Base-by-base conservation (phyloP, 2,113 vertebrate species). In the Zonotrichia leucophrys region DNA sequence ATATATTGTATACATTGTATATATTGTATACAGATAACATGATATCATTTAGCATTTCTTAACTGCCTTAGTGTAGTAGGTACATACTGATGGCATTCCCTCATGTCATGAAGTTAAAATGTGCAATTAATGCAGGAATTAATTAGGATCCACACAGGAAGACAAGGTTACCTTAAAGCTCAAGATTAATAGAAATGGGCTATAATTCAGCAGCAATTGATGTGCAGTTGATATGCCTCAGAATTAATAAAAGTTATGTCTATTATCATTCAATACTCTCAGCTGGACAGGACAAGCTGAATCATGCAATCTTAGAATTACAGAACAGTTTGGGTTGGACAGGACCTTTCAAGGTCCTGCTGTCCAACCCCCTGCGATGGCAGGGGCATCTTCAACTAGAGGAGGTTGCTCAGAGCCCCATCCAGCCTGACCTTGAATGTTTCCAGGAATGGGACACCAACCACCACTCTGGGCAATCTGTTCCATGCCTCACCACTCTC, bases 321-420 rank as follows among this genome's bases (percentile, higher is more conserved):
- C 22, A 62, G 41, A 53, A 69, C 17, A 69, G 21, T 39, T 62
- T 62, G 15, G 5, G 7, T 55, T 55, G 27, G 60, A 55, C 44
- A 3, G 10, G 8, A 44, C 41, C 35, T 55, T 55, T 25, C 60
- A 73, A 55, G 28, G 41, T 56, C 47, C 67, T 60, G 5, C 39
- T 30, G 41, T 44, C 23, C 47, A 83, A 49, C 2, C 7, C 20
- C 27, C 46, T 44, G 53, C 0, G 0, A 33, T 27, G 23, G 23
- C 33, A 92, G 33, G 60, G 41, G 46, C 55, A 52, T 63, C 60
- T 80, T 68, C 56, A 63, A 41, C 15, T 15, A 52, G 21, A 75
- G 25, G 39, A 52, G 13, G 39, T 10, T 47, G 19, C 50, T 58
- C 42, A 69, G 69, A 85, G 44, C 15, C n/a, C 39, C 3, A 5